Evolutionary conservation across 2,888 invertebrate species (phyloP).

Genomic region (Agrotis segetum): DNA sequence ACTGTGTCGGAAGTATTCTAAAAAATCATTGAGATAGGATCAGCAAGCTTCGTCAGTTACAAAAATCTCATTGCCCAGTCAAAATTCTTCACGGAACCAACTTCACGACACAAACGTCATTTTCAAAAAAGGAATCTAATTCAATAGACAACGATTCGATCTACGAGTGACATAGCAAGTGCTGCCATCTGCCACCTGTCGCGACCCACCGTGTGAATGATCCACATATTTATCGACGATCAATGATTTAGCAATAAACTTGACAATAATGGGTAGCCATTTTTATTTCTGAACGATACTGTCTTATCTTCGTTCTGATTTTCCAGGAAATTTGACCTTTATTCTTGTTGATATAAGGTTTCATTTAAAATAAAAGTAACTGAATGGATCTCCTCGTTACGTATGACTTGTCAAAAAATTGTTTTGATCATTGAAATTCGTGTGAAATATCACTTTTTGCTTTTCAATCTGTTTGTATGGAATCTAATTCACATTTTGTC

Average conservation of each 20-base stretch:
- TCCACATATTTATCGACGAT: slow-evolving; percentile 81
- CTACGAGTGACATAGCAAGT: slow-evolving; percentile 77
- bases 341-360: no score
- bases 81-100: slow-evolving; percentile 52
- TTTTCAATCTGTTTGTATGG: neutral
- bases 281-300: slow-evolving; percentile 73
- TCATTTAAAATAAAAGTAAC: no score
- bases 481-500: neutral
- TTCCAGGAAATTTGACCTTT: no score
- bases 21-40: no score
- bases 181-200: slow-evolving; percentile 87
- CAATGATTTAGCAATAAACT: slow-evolving; percentile 87
- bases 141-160: slow-evolving; percentile 77
- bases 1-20: no score
- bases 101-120: slow-evolving; percentile 1
- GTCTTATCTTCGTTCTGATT: slow-evolving; percentile 50
- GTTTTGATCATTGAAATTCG: slow-evolving; percentile 41
- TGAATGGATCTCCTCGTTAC: slow-evolving; percentile 31
- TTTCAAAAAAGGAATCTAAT: slow-evolving; percentile 68
- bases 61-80: no score
- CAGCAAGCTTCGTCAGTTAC: no score
- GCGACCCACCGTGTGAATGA: slow-evolving; percentile 80
- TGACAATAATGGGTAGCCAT: slow-evolving; percentile 81
- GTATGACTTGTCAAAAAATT: slow-evolving; percentile 67
- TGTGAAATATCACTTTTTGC: slow-evolving; percentile 34